Evolutionary conservation across 1,140 invertebrate species (phyloP), one percentile per base, ranked within the genome.

Genomic region (Drosophila athabasca): DNA sequence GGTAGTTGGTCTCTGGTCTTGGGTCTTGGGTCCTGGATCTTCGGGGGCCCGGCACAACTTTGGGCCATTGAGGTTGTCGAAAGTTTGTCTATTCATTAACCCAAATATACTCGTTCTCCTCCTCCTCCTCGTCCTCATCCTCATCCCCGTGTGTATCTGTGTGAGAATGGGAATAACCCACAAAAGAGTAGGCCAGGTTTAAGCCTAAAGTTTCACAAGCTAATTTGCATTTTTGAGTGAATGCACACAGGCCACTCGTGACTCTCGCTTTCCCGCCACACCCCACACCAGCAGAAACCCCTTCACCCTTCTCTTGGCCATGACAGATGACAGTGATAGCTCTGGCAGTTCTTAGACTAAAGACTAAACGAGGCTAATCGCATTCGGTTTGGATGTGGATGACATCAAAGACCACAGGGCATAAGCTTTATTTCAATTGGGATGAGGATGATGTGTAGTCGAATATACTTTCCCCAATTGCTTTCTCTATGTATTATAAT

Each of bases 81-180:
- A 88, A 88, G 83, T 88, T 88, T 88, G 83, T 74, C 83, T 83
- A 88, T 88, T 88, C 83, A 88, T 88, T 88, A 88, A 88, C 83
- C 83, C 71, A 88, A 88, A 88, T 88, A 88, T 39, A 39, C 35
- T 39, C 35, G 35, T 13, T 19, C 17, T 19, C 17, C 17, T 19
- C 17, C 17, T 1, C 17, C 0, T 19, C 52, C 24, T 61, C 58
- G 39, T 26, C 24, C 24, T 19, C 17, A 19, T 19, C 57, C 24
- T 57, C 58, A 24, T 26, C 24, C 24, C 3, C 24, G 24, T 24
- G 15, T 35, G 19, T 26, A 3, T 26, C 24, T 26, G 24, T 26
- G 31, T 4, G 58, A 35, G 26, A 35, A 26, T 51, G 15, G 53
- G 49, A 41, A 29, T 50, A 48, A 39, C 41, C 17, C 17, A 35